Evolutionary conservation across 2,888 invertebrate genomes (phyloP), one percentile per base, ranked within the genome.

Genomic region (Drosophila conformis): DNA sequence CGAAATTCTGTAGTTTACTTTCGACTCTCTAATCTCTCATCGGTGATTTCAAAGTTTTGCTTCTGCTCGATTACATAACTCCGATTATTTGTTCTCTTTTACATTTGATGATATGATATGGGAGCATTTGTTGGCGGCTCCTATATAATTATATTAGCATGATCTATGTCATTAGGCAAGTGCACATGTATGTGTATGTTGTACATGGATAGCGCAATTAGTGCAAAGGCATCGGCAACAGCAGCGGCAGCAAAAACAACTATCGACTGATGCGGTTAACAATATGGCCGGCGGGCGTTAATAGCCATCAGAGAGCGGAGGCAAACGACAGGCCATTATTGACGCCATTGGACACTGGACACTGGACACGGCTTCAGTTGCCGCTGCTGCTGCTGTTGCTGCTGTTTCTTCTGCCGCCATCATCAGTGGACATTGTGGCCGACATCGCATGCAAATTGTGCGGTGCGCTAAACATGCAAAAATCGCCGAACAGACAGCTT

Each of bases 91-190:
- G 64, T 57, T 74, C 63, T 74, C 63, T 63, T 73, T 74, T 75
- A 58, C 36, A 56, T 75, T 79, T 75, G 80, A 76, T 76, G 67
- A 70, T 66, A 73, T 73, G 78, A 83, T 83, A 87, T 89, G 73
- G 71, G 69, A 77, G 73, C 81, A 80, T 87, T 77, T 77, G 83
- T 83, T 77, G 84, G 63, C 60, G 21, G 29, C 62, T 57, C 31
- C 57, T 53, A 86, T 90, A 86, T 89, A 89, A 86, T 90, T 90
- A 86, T 86, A 86, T 86, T 89, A 83, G 84, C 89, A 90, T 86
- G 85, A 86, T 90, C 85, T 87, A 87, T 86, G 90, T 83, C 89
- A 90, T 86, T 80, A 82, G 57, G 73, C 51, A 80, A 62, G 69
- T 68, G 13, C 21, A 61, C 29, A 54, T 21, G n/a, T 29, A 31